Conservation (phyloP, 2,888 invertebrate genomes). For the Thera obeliscata region DNA sequence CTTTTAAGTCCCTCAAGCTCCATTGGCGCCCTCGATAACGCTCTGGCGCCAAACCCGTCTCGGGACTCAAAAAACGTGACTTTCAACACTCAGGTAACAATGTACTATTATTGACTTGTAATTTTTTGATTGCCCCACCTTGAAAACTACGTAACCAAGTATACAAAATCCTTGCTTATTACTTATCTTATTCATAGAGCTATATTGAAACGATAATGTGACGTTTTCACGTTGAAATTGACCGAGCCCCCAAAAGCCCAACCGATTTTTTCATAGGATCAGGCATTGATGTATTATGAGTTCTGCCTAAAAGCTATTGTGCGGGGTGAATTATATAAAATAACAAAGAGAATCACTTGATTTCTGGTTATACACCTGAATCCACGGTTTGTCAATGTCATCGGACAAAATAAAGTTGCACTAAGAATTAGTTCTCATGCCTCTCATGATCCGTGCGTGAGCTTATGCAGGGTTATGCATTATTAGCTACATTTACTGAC, state of each 20-base stretch:
- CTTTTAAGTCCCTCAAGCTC: too few species aligned
- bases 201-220: background rate
- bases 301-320: slow-evolving; percentile 10
- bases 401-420: background rate
- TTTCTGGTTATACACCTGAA: slow-evolving; percentile 22
- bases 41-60: too few species aligned
- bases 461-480: background rate
- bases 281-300: background rate
- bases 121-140: too few species aligned
- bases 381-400: slow-evolving; percentile 16
- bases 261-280: slow-evolving; percentile 11
- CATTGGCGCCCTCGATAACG: too few species aligned
- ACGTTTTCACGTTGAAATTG: background rate
- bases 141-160: too few species aligned
- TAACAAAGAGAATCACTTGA: slow-evolving; percentile 25
- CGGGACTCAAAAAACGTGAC: too few species aligned
- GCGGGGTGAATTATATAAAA: slow-evolving; percentile 10
- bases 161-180: too few species aligned
- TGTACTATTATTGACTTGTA: too few species aligned
- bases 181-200: too few species aligned
- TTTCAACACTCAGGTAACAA: too few species aligned
- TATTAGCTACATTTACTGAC: too few species aligned
- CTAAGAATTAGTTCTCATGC: slow-evolving; percentile 6
- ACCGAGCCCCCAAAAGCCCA: slow-evolving; percentile 12
- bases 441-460: slow-evolving; percentile 15